These are phyloP conservation scores for Drosophila funebris DNA, from an alignment of 1,140 invertebrate genomes.

Conservation along the genomic window DNA sequence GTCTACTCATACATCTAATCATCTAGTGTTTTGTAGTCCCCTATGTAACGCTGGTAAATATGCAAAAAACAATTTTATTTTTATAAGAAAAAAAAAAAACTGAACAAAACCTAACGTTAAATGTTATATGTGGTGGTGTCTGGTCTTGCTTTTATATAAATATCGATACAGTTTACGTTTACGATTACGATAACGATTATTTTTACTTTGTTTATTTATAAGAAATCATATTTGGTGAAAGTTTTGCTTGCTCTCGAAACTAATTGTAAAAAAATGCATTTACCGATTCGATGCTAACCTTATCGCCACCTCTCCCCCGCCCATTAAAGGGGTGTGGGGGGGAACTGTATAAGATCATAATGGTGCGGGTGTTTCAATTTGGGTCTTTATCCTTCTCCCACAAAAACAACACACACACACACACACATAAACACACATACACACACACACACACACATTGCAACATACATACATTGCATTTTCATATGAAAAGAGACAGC, in stretches of 20 bases:
- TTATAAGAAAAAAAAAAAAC: not conserved
- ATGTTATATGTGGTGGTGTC: constrained; percentile 76
- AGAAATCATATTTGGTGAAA: constrained; percentile 71
- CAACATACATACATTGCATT: constrained; percentile 16
- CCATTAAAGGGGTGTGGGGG: constrained; percentile 25
- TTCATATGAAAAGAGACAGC: not conserved
- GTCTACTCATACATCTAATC: constrained; percentile 35
- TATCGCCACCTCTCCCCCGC: not conserved
- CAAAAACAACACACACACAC: constrained; percentile 20
- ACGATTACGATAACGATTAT: not conserved
- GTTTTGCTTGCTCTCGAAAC: constrained; percentile 61
- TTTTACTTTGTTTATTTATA: constrained; percentile 47
- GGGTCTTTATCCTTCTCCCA: constrained; percentile 26
- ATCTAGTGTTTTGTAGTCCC: constrained; percentile 63
- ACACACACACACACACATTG: constrained; percentile 20
- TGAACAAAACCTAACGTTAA: constrained; percentile 23
- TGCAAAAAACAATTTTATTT: constrained; percentile 47
- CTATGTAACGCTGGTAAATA: constrained; percentile 79
- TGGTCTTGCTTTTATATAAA: constrained; percentile 64
- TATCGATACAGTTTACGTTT: not conserved
- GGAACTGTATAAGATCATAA: constrained; percentile 37
- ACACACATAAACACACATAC: constrained; percentile 31
- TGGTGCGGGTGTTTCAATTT: constrained; percentile 71
- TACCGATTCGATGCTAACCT: constrained; percentile 52
- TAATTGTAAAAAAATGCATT: constrained; percentile 49